Evolutionary conservation across 2,888 invertebrate genomes (phyloP).

Genomic region (Megalurothrips usitatus): DNA sequence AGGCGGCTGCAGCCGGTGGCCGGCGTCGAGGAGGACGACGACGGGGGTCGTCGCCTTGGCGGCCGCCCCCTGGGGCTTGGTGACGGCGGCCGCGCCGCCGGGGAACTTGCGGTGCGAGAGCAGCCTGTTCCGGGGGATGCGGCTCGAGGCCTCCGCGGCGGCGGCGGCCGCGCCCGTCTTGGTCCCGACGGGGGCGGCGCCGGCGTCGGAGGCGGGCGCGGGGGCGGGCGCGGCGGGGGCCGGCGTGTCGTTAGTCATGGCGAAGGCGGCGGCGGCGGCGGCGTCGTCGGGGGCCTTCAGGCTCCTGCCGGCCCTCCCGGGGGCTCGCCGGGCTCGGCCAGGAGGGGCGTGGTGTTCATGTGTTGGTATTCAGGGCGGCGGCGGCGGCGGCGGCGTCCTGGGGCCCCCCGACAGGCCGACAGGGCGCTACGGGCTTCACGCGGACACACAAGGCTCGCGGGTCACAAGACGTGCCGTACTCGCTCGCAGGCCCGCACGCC

Average conservation of each 20-base stretch:
- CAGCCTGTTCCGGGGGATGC: constrained; percentile 6
- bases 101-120: constrained; percentile 14
- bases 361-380: too few relatives aligned
- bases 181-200: constrained; percentile 2
- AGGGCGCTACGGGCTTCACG: too few relatives aligned
- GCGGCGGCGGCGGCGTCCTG: too few relatives aligned
- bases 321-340: too few relatives aligned
- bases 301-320: too few relatives aligned
- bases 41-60: not conserved
- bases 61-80: not conserved
- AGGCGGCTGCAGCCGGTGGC: not conserved
- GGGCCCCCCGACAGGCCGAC: too few relatives aligned
- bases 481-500: not conserved
- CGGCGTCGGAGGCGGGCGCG: not conserved
- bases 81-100: not conserved
- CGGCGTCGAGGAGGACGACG: not conserved
- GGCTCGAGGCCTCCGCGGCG: not conserved
- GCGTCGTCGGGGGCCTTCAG: not conserved
- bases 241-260: not conserved
- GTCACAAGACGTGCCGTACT: not conserved
- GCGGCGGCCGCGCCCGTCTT: not conserved
- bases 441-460: not conserved
- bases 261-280: not conserved
- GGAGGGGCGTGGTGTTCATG: too few relatives aligned
- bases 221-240: not conserved